Percentiles rank a stretch among this genome's conserved stretches.
These are phyloP conservation scores for Idaea straminata DNA, from an alignment of 2,888 invertebrate genomes.

Conservation along the genomic window DNA sequence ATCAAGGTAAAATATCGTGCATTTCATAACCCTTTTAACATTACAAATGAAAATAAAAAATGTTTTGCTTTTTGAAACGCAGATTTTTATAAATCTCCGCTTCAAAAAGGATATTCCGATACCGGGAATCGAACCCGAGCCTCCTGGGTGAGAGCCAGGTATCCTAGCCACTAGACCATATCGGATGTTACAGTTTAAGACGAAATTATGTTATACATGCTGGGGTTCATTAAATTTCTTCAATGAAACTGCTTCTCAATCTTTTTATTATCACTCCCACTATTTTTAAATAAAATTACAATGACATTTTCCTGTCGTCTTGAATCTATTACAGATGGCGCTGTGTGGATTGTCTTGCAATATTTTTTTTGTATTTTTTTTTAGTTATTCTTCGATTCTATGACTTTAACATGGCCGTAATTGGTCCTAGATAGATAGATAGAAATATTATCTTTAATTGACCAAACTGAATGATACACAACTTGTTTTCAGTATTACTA, in stretches of 20 bases:
- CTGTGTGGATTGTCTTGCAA: not conserved
- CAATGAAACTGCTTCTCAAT: not conserved
- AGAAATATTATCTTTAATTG: too few species aligned
- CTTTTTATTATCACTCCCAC: not conserved
- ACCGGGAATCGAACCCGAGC: slow-evolving; percentile 82
- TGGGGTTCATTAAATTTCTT: not conserved
- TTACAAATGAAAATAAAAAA: not conserved
- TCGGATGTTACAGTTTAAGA: slow-evolving; percentile 12
- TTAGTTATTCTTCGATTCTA: too few species aligned
- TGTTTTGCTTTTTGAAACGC: not conserved
- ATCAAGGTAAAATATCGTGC: not conserved
- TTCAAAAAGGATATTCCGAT: slow-evolving; percentile 65
- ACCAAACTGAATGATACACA: too few species aligned
- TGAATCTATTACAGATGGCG: not conserved
- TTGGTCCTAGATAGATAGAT: too few species aligned
- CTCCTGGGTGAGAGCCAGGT: slow-evolving; percentile 86
- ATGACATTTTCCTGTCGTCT: too few species aligned
- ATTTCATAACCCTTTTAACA: not conserved
- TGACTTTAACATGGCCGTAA: too few species aligned
- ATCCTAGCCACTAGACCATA: slow-evolving; percentile 86
- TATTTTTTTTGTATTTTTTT: too few species aligned
- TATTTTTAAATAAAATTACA: not conserved
- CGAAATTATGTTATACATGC: slow-evolving; percentile 14
- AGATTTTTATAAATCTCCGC: slow-evolving; percentile 4
- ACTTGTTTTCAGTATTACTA: too few species aligned